Percentiles rank a stretch among this genome's conserved stretches.
phyloP scores from a whole-genome alignment of 2,888 invertebrate genomes.

The Ophion costatus region DNA sequence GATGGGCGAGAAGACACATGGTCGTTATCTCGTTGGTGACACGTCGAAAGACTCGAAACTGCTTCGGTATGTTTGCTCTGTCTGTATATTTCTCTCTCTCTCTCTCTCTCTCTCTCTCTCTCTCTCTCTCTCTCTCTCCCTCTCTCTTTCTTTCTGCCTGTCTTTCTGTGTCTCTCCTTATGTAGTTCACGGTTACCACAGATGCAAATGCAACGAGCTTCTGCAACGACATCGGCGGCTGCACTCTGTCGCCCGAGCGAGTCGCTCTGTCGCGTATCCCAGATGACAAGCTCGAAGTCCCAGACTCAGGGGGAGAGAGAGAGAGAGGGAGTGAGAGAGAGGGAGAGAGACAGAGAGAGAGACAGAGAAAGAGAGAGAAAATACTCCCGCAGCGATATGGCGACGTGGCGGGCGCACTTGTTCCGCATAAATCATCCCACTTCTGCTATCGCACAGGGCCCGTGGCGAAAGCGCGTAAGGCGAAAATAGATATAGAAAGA shows the following conservation, averaged over 20 bases:
- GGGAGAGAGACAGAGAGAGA: conserved; percentile 31
- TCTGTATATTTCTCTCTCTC: neutral
- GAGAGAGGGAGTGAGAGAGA: conserved; percentile 69
- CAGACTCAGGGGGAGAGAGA: conserved; percentile 60
- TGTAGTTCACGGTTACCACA: conserved; percentile 10
- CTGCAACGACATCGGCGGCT: conserved; percentile 62
- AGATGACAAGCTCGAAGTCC: conserved; percentile 47
- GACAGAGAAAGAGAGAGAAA: conserved; percentile 74
- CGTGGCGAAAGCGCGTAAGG: conserved; percentile 63
- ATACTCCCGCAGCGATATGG: conserved; percentile 77
- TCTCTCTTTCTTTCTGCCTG: neutral
- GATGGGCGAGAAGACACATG: conserved; percentile 55
- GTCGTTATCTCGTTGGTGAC: conserved; percentile 59
- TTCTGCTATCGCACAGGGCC: conserved; percentile 70
- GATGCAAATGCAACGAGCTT: conserved; percentile 47
- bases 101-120: conserved; percentile 16
- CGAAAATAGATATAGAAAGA: conserved; percentile 78
- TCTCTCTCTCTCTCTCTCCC: conserved; percentile 15
- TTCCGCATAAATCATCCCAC: conserved; percentile 79
- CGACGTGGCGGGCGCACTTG: conserved; percentile 73
- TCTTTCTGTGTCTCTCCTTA: conserved; percentile 21
- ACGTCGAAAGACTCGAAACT: conserved; percentile 45
- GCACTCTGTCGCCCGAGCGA: conserved; percentile 75
- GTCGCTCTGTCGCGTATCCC: conserved; percentile 76
- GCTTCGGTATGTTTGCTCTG: neutral